Percentiles rank a stretch among this genome's conserved stretches.
phyloP scores from a whole-genome alignment of 2,888 invertebrate species.

The Hetaerina titia region DNA sequence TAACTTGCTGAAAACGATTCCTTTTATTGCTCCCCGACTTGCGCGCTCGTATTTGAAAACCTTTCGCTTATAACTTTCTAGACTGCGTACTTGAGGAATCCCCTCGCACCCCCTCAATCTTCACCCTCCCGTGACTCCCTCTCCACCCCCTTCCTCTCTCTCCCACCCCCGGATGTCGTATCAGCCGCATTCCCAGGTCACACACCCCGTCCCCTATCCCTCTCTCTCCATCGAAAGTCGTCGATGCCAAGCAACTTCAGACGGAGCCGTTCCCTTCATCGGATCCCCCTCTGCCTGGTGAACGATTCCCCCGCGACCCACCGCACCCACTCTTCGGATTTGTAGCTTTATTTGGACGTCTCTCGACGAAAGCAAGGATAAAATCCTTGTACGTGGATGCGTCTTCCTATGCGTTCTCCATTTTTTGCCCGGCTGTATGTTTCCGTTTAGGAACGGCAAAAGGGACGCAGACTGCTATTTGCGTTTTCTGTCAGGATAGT shows the following conservation, averaged over 20 bases:
- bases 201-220: background rate
- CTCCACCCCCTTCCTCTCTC: background rate
- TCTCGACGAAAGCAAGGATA: background rate
- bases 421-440: too few relatives aligned
- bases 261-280: background rate
- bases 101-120: background rate
- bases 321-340: background rate
- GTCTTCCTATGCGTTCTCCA: too few relatives aligned
- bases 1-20: conserved; percentile 26
- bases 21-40: conserved; percentile 40
- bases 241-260: background rate
- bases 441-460: too few relatives aligned
- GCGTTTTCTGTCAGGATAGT: too few relatives aligned
- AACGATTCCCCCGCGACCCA: background rate
- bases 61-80: conserved; percentile 50
- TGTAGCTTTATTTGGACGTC: background rate
- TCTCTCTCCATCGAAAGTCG: background rate
- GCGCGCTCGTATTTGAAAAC: conserved; percentile 41
- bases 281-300: background rate
- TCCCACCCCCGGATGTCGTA: background rate
- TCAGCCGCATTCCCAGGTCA: background rate
- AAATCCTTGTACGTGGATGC: too few relatives aligned
- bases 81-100: conserved; percentile 19
- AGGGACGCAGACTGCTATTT: too few relatives aligned
- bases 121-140: background rate